Percentiles rank a stretch among this genome's conserved stretches.
These are phyloP conservation scores for Chrysomallon squamiferum DNA, from an alignment of 1,140 invertebrate species.

Conservation along the genomic window DNA sequence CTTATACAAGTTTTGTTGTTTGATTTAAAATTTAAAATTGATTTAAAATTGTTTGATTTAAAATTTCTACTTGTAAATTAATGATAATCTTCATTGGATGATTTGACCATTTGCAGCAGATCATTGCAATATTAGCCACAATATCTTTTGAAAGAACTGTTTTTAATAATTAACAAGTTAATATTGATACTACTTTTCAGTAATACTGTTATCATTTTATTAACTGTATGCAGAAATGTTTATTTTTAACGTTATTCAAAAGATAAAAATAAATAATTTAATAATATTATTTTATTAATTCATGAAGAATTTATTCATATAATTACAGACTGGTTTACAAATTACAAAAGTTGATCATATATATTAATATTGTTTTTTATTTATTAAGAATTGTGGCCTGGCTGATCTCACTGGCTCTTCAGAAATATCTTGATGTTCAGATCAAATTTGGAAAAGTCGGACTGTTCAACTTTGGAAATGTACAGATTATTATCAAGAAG, in stretches of 20 bases:
- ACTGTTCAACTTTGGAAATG: conserved; percentile 73
- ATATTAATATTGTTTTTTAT: too few species aligned
- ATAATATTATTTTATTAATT: not conserved
- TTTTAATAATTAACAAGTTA: not conserved
- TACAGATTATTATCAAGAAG: conserved; percentile 73
- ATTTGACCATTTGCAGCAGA: too few species aligned
- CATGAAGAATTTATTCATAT: not conserved
- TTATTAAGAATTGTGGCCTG: conserved; percentile 72
- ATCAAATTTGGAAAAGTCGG: conserved; percentile 74
- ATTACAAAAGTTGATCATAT: too few species aligned
- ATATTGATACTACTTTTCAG: not conserved
- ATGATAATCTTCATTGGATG: too few species aligned
- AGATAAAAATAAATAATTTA: not conserved
- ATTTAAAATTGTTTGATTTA: too few species aligned
- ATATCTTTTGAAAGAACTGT: too few species aligned
- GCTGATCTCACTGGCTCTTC: conserved; percentile 74
- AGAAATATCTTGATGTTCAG: conserved; percentile 72
- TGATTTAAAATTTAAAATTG: too few species aligned
- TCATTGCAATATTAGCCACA: too few species aligned
- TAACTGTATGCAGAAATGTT: not conserved
- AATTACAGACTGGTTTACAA: not conserved
- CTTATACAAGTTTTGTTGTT: too few species aligned
- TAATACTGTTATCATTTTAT: not conserved
- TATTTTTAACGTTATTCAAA: not conserved
- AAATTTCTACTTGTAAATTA: too few species aligned